Evolutionary conservation across 2,797 vertebrate species (phyloP), one percentile per base, ranked within the genome.

Genomic region (Microchirus variegatus): DNA sequence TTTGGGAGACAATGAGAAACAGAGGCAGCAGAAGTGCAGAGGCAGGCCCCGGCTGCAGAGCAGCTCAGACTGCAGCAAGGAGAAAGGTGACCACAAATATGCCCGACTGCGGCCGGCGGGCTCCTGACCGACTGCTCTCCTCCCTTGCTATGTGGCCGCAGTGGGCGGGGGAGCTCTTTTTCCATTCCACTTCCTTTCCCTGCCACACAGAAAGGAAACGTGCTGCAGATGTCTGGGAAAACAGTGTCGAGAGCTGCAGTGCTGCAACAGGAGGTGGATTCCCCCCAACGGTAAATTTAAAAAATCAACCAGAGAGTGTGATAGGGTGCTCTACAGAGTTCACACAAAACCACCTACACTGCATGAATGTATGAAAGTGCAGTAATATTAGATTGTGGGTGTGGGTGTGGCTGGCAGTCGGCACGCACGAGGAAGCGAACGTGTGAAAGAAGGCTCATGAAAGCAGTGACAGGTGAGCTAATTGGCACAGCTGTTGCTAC

Each of bases 11-110:
- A 22, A 53, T 3, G 7, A 38, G 26, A 26, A 41, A 18, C 45
- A 62, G 59, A 12, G 13, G 13, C 31, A 31, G 7, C 31, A 31
- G 31, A 31, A 31, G 31, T 31, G 31, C 1, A 31, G 31, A 31
- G 31, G 31, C 31, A 31, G 31, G 31, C 31, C 31, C 10, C 10
- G 44, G 62, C 43, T 63, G 73, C 59, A 54, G 31, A 60, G 80
- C 26, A 26, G 48, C 67, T 80, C 70, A 87, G 86, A 84, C 87
- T 72, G 68, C 72, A 85, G 75, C 50, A 10, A 81, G 76, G 81
- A 83, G 90, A 88, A 80, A 78, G 77, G 55, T 26, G 79, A 90
- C 93, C 93, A 91, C 93, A 94, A 93, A 90, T 89, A 94, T 94
- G 91, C 84, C 76, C 79, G 75, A 83, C 89, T 90, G 89, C 61